phyloP scores from a whole-genome alignment of 2,888 invertebrate genomes.

The Crematogaster levior region DNA sequence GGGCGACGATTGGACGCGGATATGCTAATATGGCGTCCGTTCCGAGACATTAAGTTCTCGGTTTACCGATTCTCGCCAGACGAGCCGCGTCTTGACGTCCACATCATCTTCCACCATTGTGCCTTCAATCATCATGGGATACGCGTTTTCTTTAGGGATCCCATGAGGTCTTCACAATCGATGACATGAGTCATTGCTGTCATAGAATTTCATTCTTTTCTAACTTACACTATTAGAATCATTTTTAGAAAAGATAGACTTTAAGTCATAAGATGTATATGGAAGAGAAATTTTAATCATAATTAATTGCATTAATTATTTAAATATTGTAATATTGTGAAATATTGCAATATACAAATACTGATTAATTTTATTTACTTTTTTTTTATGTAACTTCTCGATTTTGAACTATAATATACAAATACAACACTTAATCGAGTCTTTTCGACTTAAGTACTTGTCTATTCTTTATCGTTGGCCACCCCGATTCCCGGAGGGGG shows the following conservation, averaged over 20 bases:
- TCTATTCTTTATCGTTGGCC: constrained; percentile 37
- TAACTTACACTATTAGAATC: not conserved
- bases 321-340: not conserved
- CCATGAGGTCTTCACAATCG: constrained; percentile 3
- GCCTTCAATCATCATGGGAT: constrained; percentile 59
- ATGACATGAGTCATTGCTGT: constrained; percentile 47
- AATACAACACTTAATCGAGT: not conserved
- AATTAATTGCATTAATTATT: not conserved
- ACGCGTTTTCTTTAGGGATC: constrained; percentile 26
- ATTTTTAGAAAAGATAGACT: not conserved
- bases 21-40: constrained; percentile 85
- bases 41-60: constrained; percentile 84
- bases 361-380: not conserved
- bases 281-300: not conserved
- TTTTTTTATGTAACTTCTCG: not conserved
- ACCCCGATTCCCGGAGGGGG: constrained; percentile 77
- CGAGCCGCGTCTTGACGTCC: constrained; percentile 68
- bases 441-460: constrained; percentile 12
- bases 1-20: constrained; percentile 85
- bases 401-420: not conserved
- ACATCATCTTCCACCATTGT: constrained; percentile 38
- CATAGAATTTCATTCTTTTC: constrained; percentile 11
- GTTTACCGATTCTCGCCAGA: constrained; percentile 72
- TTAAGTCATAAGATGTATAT: not conserved
- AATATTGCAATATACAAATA: not conserved